Percentiles rank a stretch among this genome's conserved stretches.
phyloP scores from a whole-genome alignment of 2,113 vertebrate genomes.

The Caloenas nicobarica region DNA sequence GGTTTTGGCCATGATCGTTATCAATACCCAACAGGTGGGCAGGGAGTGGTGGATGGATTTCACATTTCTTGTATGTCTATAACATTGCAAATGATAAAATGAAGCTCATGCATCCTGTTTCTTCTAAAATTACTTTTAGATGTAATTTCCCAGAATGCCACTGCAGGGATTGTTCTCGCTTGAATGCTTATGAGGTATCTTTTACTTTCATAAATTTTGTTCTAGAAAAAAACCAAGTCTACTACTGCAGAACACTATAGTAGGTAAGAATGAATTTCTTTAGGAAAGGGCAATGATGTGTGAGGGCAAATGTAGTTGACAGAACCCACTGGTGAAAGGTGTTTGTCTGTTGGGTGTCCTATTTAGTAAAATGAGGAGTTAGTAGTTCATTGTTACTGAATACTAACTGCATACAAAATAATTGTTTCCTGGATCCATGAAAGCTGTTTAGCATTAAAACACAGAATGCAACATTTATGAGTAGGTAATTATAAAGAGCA shows the following conservation, averaged over 20 bases:
- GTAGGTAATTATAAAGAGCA: background rate
- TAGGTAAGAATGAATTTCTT: background rate
- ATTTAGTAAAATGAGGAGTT: background rate
- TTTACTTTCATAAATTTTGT: background rate
- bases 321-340: background rate
- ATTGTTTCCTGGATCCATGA: background rate
- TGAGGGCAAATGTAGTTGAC: background rate
- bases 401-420: background rate
- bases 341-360: background rate
- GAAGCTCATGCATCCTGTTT: background rate
- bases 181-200: background rate
- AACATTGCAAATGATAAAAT: background rate
- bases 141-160: background rate
- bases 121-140: background rate
- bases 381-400: background rate
- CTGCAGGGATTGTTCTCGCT: background rate
- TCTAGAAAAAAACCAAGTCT: background rate
- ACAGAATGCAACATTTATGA: background rate
- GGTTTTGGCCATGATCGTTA: no score
- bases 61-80: background rate
- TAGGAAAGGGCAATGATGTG: background rate
- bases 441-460: background rate
- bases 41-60: background rate
- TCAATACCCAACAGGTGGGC: no score
- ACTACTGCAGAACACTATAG: background rate